Percentiles rank a stretch among this genome's conserved stretches.
phyloP scores from a whole-genome alignment of 2,797 vertebrate species.

The Mormyrops attenuatus region DNA sequence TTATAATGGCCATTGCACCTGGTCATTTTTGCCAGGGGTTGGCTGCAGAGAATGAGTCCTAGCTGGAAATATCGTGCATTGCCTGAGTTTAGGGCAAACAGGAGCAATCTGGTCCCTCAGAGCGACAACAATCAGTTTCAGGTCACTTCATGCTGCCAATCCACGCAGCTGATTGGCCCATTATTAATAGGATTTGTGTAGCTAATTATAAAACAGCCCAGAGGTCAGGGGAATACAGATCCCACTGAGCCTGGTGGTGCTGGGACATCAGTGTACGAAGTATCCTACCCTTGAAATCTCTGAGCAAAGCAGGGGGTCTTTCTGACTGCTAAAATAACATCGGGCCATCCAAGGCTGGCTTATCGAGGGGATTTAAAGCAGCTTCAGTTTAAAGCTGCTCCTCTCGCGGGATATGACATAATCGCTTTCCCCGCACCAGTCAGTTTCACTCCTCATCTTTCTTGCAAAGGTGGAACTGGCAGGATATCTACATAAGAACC shows the following conservation, averaged over 20 bases:
- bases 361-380: not conserved
- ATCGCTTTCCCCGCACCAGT: not conserved
- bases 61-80: constrained; percentile 12
- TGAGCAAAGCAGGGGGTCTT: not conserved
- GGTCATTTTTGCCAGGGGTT: constrained; percentile 30
- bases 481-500: not conserved
- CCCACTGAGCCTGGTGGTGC: not conserved
- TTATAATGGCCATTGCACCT: too few species aligned
- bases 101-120: constrained; percentile 29
- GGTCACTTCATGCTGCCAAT: constrained; percentile 42
- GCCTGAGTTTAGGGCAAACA: constrained; percentile 25
- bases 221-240: constrained; percentile 17
- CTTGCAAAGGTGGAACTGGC: not conserved
- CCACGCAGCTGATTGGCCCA: constrained; percentile 12
- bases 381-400: not conserved
- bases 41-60: constrained; percentile 27
- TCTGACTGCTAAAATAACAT: not conserved
- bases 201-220: constrained; percentile 39
- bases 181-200: constrained; percentile 33
- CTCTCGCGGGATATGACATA: not conserved
- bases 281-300: not conserved
- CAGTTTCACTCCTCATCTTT: not conserved
- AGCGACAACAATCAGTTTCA: constrained; percentile 45
- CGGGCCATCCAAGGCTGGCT: not conserved
- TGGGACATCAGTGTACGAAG: not conserved